A percentile compares a stretch with the other conserved stretches of the same genome.
These are phyloP conservation scores for Sebastiscus tertius DNA, from an alignment of 2,797 vertebrate genomes.

Conservation along the genomic window DNA sequence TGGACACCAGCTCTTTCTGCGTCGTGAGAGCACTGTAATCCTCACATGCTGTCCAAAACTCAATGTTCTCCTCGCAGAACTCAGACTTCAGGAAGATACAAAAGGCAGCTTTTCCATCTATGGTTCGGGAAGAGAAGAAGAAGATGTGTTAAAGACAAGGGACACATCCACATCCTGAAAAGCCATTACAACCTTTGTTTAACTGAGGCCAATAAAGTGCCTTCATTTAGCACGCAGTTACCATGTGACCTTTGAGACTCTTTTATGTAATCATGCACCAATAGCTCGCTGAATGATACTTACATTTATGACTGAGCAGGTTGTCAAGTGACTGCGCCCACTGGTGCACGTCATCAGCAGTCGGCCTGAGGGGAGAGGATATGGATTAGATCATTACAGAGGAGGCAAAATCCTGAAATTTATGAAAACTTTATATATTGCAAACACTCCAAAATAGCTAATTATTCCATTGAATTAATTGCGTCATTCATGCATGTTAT, in stretches of 20 bases:
- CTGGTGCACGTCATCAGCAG: conserved; percentile 74
- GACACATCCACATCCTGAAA: neutral
- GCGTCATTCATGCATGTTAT: neutral
- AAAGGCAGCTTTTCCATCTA: conserved; percentile 91
- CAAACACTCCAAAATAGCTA: neutral
- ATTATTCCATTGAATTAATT: neutral
- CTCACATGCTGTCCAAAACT: conserved; percentile 97
- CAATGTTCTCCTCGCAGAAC: conserved; percentile 95
- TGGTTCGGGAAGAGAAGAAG: neutral
- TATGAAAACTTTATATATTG: neutral
- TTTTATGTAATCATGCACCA: conserved; percentile 26
- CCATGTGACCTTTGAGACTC: conserved; percentile 46
- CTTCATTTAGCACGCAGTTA: conserved; percentile 3
- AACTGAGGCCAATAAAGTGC: conserved; percentile 41
- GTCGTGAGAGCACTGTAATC: conserved; percentile 88
- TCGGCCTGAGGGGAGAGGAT: conserved; percentile 70
- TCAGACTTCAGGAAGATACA: conserved; percentile 91
- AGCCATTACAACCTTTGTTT: conserved; percentile 33
- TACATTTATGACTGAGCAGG: conserved; percentile 81
- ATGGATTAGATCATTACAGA: neutral
- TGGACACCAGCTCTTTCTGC: conserved; percentile 81
- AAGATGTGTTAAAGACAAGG: neutral
- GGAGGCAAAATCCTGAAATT: neutral
- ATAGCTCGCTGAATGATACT: conserved; percentile 37
- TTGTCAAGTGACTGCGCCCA: conserved; percentile 83